These are phyloP conservation scores for Eriocheir sinensis DNA, from an alignment of 1,140 invertebrate genomes.

Conservation along the genomic window DNA sequence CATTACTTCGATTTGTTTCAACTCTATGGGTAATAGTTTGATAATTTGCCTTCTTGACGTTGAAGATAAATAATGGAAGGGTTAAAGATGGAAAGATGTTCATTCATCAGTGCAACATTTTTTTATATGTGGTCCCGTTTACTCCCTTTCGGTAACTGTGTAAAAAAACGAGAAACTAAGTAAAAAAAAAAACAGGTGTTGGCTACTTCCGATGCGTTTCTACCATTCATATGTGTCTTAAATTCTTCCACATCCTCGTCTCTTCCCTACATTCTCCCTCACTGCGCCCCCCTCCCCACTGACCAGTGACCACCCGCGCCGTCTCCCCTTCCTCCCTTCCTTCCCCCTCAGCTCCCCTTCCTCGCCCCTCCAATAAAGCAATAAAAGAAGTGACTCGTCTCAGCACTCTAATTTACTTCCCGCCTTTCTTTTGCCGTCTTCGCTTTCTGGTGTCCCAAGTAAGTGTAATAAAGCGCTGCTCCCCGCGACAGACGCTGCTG, in stretches of 20 bases:
- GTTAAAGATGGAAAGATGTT: too few relatives aligned
- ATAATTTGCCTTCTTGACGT: too few relatives aligned
- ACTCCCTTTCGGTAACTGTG: too few relatives aligned
- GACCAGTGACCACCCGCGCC: background rate
- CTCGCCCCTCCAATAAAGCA: background rate
- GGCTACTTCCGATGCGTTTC: too few relatives aligned
- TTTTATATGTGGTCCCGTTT: too few relatives aligned
- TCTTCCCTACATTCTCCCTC: background rate
- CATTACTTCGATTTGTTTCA: too few relatives aligned
- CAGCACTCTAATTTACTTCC: constrained; percentile 52
- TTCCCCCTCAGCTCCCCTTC: background rate
- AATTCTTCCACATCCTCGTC: constrained; percentile 9
- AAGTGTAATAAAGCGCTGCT: constrained; percentile 48
- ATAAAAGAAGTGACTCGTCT: background rate
- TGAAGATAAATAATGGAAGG: too few relatives aligned
- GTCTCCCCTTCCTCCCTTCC: constrained; percentile 15
- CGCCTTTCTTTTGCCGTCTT: constrained; percentile 59
- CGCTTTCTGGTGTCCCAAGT: constrained; percentile 71
- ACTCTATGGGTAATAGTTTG: too few relatives aligned
- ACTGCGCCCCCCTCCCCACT: background rate
- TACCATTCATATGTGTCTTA: too few relatives aligned
- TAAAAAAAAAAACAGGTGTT: too few relatives aligned
- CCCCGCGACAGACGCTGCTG: constrained; percentile 2
- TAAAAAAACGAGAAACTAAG: too few relatives aligned
- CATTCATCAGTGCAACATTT: too few relatives aligned